phyloP scores from a whole-genome alignment of 2,888 invertebrate species.

The Drosophila conformis region DNA sequence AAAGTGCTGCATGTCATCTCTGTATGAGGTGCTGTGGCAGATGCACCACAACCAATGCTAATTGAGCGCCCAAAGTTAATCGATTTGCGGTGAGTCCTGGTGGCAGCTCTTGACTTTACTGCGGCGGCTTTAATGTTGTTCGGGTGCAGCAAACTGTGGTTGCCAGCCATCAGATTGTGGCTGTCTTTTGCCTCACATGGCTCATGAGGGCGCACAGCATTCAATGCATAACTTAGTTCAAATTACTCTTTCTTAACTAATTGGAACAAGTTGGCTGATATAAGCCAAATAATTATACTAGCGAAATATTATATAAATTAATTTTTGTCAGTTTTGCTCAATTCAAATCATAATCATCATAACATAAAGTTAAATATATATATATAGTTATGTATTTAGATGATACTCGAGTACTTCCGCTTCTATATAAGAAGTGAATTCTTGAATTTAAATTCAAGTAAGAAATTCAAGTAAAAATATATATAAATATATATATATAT shows the following conservation, averaged over 20 bases:
- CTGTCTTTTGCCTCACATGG: conserved; percentile 29
- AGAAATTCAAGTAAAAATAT: not conserved
- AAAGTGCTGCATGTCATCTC: not conserved
- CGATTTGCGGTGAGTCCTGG: conserved; percentile 62
- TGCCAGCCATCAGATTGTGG: conserved; percentile 27
- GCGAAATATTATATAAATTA: not conserved
- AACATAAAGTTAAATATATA: not conserved
- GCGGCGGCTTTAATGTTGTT: conserved; percentile 54
- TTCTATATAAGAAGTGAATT: not conserved
- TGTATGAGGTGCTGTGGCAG: conserved; percentile 26
- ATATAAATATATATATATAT: too few relatives aligned
- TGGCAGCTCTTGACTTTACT: conserved; percentile 26
- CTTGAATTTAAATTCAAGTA: not conserved
- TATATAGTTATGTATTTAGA: not conserved
- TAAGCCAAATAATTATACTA: not conserved
- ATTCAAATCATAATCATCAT: not conserved
- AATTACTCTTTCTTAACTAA: not conserved
- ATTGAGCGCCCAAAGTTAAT: conserved; percentile 76
- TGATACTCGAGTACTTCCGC: not conserved
- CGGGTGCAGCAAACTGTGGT: conserved; percentile 32
- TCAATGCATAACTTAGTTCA: not conserved
- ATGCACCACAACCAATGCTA: conserved; percentile 59
- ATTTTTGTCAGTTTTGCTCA: not conserved
- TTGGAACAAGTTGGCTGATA: not conserved
- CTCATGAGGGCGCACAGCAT: not conserved